Evolutionary conservation across 2,113 vertebrate genomes (phyloP), one percentile per base, ranked within the genome.

Genomic region (Falcunculus frontatus): DNA sequence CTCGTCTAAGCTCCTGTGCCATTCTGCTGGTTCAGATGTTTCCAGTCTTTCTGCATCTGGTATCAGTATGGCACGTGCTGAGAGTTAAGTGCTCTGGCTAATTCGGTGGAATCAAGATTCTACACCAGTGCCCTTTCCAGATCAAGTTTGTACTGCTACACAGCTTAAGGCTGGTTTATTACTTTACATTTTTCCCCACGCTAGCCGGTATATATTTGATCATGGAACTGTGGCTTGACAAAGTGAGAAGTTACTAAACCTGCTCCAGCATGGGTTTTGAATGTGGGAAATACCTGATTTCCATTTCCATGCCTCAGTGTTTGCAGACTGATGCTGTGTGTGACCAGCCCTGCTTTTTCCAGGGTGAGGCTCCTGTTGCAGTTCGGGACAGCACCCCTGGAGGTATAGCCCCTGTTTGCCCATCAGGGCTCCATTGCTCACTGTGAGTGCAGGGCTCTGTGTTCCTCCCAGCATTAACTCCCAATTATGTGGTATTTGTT

Each of bases 351-450:
- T 90, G 55, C 56, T 63, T 27, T 72, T 62, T 73, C 22, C 42
- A 76, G 63, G 69, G 13, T 49, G 55, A 56, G 35, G 41, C 20
- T 90, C 13, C 49, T 39, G 32, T 33, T 74, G 53, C 47, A n/a
- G 63, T 35, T 93, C 29, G 46, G 62, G 42, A 35, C 44, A 69
- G 32, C 69, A 79, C 7, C 37, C 19, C 12, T 63, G 49, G 60
- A 87, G 46, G 29, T 23, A 4, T 37, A 84, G 52, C 52, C 37
- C 68, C 67, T 75, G 14, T 27, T 64, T 46, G n/a, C 25, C 4
- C 1, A 8, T 5, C 4, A 0, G 35, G 25, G 19, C 47, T 92
- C 10, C 0, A 1, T 30, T 56, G 53, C 53, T 72, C 14, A 1
- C 57, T 44, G 26, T 13, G 33, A 47, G 68, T 23, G 10, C 86